A percentile compares a stretch with the other conserved stretches of the same genome.
Evolutionary conservation across 2,797 vertebrate species (phyloP).

Genomic region (Sebastes hubbsi): DNA sequence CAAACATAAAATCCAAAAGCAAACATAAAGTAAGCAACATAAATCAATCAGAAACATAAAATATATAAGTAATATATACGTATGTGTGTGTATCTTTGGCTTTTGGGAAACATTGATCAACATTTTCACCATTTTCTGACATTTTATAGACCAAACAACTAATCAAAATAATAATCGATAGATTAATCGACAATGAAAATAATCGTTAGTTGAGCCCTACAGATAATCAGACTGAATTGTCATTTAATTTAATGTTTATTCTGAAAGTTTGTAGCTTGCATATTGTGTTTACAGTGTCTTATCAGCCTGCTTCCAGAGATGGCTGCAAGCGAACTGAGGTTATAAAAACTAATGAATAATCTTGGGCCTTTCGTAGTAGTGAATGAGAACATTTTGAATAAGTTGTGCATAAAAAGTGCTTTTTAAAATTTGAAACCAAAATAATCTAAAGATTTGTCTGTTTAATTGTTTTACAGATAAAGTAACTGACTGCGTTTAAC

Average conservation of each 20-base stretch:
- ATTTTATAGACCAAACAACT: too few species aligned
- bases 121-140: too few species aligned
- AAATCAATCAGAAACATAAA: too few species aligned
- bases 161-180: too few species aligned
- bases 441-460: not conserved
- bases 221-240: not conserved
- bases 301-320: not conserved
- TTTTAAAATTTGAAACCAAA: not conserved
- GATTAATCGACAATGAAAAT: too few species aligned
- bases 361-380: not conserved
- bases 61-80: too few species aligned
- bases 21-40: too few species aligned
- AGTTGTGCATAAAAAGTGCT: not conserved
- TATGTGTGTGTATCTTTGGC: too few species aligned
- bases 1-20: too few species aligned
- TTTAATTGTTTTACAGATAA: not conserved
- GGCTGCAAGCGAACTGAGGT: not conserved
- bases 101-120: too few species aligned
- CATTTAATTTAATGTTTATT: not conserved
- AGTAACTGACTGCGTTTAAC: not conserved
- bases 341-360: not conserved
- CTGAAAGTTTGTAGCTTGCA: not conserved
- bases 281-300: not conserved
- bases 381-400: not conserved
- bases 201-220: too few species aligned